Conservation (phyloP, 2,113 vertebrate genomes). For the Thalassoma bifasciatum region DNA sequence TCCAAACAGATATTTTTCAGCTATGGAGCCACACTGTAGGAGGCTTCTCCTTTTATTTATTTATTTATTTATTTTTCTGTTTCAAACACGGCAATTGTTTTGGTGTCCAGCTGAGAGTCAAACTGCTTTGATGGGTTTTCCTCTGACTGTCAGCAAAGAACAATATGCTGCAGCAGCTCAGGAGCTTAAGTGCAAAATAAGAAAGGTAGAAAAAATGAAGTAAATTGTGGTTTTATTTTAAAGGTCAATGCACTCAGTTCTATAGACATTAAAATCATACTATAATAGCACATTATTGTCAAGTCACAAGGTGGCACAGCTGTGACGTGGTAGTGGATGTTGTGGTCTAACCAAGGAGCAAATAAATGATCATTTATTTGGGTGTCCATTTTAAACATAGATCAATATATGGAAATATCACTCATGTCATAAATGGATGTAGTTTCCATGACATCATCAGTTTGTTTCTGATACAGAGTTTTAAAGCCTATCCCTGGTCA, state of each 20-base stretch:
- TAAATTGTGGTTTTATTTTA: not conserved
- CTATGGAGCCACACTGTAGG: constrained; percentile 1
- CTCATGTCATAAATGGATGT: no score
- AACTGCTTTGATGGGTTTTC: constrained; percentile 43
- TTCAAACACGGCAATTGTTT: constrained; percentile 27
- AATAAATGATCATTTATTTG: no score
- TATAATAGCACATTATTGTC: not conserved
- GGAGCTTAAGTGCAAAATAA: not conserved
- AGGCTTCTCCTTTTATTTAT: not conserved
- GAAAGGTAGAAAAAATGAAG: not conserved
- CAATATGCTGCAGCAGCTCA: constrained; percentile 8
- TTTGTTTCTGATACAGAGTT: no score
- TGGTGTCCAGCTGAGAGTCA: constrained; percentile 49
- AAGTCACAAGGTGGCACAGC: not conserved
- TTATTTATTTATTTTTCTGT: constrained; percentile 12
- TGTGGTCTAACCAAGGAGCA: no score
- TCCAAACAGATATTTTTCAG: not conserved
- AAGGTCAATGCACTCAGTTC: not conserved
- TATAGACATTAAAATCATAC: constrained; percentile 4
- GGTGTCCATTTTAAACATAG: no score
- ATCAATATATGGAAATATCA: no score
- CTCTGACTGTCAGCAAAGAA: constrained; percentile 26
- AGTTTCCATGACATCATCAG: no score
- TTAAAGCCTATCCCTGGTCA: no score
- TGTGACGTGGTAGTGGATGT: no score